Evolutionary conservation across 2,113 vertebrate species (phyloP), one percentile per base, ranked within the genome.

Genomic region (Pseudorasbora parva): DNA sequence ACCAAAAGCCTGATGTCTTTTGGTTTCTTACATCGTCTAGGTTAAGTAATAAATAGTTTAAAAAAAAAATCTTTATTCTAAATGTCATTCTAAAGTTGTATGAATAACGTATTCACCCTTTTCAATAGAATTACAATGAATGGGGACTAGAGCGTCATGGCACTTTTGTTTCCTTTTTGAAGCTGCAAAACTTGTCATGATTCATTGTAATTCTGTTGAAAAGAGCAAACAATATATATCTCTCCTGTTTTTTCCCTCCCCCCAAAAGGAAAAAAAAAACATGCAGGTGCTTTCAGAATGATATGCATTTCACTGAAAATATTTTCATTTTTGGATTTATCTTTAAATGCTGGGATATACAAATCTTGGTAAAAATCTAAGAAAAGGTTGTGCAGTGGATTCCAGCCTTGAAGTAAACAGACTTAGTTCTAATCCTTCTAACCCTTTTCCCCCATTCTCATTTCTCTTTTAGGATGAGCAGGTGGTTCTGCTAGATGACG

Each of bases 401-500:
- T 69, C 66, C 10, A 6, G 9, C 19, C 66, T n/a, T 59, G 59
- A 41, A 19, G 12, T 43, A 77, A 59, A 25, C n/a, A 60, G 8
- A n/a, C 14, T 60, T 78, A 25, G 3, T 45, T 62, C 14, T 59
- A 15, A 62, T 78, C 6, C 3, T 41, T 78, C 15, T 45, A 60
- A 78, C 2, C 15, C 10, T 45, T 19, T 54, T 47, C 25, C 68
- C 45, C 68, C 41, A 47, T 47, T 12, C 49, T 30, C 25, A 43
- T 74, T 57, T 62, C 17, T 66, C 41, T 68, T 41, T 76, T 25
- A 82, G 60, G 47, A 56, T 68, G 62, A n/a, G 54, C 43, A 72
- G 37, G 71, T 4, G 33, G 17, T 51, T 37, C 47, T 82, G 60
- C 45, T 87, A 62, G 49, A 75, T 37, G 30, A 57, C 54, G 1